These are phyloP conservation scores for Calameuta idolon DNA, from an alignment of 2,888 invertebrate species.

Conservation along the genomic window DNA sequence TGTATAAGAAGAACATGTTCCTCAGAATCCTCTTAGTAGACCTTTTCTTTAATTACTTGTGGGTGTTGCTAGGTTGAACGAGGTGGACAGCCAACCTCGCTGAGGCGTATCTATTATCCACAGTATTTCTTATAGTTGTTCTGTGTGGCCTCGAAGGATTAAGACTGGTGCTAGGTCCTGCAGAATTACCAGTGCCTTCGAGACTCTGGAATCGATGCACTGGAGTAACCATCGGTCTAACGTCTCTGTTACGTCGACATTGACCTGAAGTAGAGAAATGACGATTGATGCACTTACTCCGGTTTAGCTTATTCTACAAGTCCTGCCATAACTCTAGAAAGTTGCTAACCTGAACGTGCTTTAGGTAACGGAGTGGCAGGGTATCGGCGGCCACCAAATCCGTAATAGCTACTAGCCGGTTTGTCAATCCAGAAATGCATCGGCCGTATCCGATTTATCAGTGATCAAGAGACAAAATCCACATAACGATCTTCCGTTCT, in stretches of 20 bases:
- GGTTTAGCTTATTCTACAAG: background rate
- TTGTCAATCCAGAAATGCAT: slow-evolving; percentile 94
- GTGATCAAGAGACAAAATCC: background rate
- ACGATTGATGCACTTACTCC: background rate
- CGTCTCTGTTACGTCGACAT: slow-evolving; percentile 65
- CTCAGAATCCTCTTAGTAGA: slow-evolving; percentile 57
- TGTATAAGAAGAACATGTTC: slow-evolving; percentile 61
- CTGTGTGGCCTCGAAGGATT: slow-evolving; percentile 40
- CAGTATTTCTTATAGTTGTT: slow-evolving; percentile 38
- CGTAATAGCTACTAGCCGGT: slow-evolving; percentile 79
- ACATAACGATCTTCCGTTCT: no score
- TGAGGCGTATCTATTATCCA: slow-evolving; percentile 40
- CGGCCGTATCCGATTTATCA: slow-evolving; percentile 22
- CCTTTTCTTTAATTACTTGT: slow-evolving; percentile 58
- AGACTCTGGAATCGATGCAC: slow-evolving; percentile 77
- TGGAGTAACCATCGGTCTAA: slow-evolving; percentile 79
- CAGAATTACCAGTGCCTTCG: slow-evolving; percentile 70
- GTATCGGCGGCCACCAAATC: slow-evolving; percentile 76
- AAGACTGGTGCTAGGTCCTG: slow-evolving; percentile 60
- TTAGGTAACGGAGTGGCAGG: slow-evolving; percentile 55
- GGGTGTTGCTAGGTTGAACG: slow-evolving; percentile 45
- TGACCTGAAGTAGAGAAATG: slow-evolving; percentile 29
- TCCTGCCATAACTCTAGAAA: background rate
- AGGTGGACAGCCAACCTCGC: slow-evolving; percentile 39
- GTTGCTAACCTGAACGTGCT: slow-evolving; percentile 47